These are phyloP conservation scores for Machaerirhynchus nigripectus DNA, from an alignment of 2,113 vertebrate genomes.

Conservation along the genomic window DNA sequence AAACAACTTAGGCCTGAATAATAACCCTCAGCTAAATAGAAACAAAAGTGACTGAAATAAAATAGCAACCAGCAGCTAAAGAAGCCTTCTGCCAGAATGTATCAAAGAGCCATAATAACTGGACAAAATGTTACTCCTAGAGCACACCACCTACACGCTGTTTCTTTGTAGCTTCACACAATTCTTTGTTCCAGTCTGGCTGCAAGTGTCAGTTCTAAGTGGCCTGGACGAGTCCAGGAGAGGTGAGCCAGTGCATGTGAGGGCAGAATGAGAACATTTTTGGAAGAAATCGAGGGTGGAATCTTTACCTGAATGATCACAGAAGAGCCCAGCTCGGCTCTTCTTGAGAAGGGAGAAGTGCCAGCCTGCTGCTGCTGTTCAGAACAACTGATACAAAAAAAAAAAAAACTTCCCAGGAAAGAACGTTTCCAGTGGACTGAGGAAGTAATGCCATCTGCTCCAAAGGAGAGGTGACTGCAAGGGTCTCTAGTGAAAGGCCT, in stretches of 20 bases:
- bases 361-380: neutral
- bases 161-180: neutral
- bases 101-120: neutral
- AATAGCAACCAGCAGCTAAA: neutral
- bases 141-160: neutral
- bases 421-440: neutral
- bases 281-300: neutral
- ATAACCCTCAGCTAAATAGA: neutral
- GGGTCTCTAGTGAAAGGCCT: neutral
- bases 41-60: neutral
- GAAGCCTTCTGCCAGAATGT: neutral
- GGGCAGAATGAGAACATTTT: neutral
- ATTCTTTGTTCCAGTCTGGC: neutral
- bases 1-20: neutral
- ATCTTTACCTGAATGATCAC: neutral
- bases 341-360: neutral
- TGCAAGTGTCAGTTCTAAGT: neutral
- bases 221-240: fast-evolving
- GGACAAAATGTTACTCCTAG: neutral
- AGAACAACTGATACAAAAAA: neutral
- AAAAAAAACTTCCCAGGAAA: neutral
- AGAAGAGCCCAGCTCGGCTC: neutral
- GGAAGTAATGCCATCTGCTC: neutral
- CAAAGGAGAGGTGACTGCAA: neutral
- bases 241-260: neutral